Base-by-base conservation (phyloP, 2,797 vertebrate genomes). In the Agapornis canus region DNA sequence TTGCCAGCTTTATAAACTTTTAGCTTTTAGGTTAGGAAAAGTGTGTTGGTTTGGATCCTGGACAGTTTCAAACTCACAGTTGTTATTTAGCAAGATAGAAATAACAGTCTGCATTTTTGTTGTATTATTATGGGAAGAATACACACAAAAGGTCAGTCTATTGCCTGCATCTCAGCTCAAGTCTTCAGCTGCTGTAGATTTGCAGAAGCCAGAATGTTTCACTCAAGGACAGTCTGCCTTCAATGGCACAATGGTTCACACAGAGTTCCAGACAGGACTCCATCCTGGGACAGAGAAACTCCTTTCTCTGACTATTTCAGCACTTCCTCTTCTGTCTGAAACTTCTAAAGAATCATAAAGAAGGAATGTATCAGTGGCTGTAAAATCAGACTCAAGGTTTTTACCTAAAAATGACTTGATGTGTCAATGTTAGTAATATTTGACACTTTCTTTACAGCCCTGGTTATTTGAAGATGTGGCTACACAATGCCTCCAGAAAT, bases 241-340 rank as follows among this genome's bases (percentile, higher is more conserved):
- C 76, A 0, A 1, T 70, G 25, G 37, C 63, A 63, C 56, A 80
- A 43, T 56, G 52, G 65, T 82, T 96, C 82, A 82, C 35, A 56
- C n/a, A 1, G 4, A 90, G 71, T 89, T 89, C 90, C 80, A 94
- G 91, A 92, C 94, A 95, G 68, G 60, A 80, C 92, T 92, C 83
- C 85, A 66, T 92, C 63, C 85, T 79, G 35, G 77, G 77, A 71
- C 86, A 94, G 70, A 91, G 87, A 82, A 92, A 60, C 1, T 69
- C 39, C 48, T 93, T 96, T 93, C 89, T 94, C 71, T 80, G 86
- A 86, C 59, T 76, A 79, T 90, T 96, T 94, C 90, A 94, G 94
- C 73, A 95, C 87, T 96, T 97, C 95, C 95, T 96, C 22, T 96
- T 96, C 91, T 94, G 94, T 95, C 94, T 96, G 95, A 90, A 94